Evolutionary conservation across 2,113 vertebrate species (phyloP), one percentile per base, ranked within the genome.

Genomic region (Sakesphorus luctuosus): DNA sequence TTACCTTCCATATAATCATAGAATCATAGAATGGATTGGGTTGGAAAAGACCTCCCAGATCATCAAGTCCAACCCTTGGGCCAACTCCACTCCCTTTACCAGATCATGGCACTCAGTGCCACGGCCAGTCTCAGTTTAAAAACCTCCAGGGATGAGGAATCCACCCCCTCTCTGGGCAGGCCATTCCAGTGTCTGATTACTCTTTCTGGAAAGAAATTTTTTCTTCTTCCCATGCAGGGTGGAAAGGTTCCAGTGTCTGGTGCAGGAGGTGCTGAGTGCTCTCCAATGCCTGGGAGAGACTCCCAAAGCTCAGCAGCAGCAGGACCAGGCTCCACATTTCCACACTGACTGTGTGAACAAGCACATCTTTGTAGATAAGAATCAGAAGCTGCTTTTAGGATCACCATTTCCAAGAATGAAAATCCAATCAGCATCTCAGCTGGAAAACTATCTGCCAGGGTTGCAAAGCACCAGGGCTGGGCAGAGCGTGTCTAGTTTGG

Each of bases 221-320:
- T 40, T 40, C 40, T 40, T 40, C 53, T 10, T 90, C 72, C 85
- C 87, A 78, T 13, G 18, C 4, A 4, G 44, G 77, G n/a, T 26
- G 56, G 53, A 56, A 26, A 66, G 55, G 83, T 36, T 43, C 9
- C 40, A 10, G 50, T 1, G 33, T 23, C 25, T 35, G 81, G 4
- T 5, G 10, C 7, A 4, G 6, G 83, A 74, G 93, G 84, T 59
- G 78, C 90, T 5, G 24, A 75, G 90, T 3, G 67, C 78, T 85
- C 26, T 3, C 33, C 40, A n/a, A 14, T 0, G 5, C 23, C 66
- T 43, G 35, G 0, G 1, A 50, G 69, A 58, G 73, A 14, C 80
- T 65, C 46, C 28, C 69, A 14, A 3, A 20, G 78, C 74, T 53
- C 89, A 76, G 89, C 87, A 59, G 47, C 52, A 5, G 23, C 66